phyloP scores from a whole-genome alignment of 2,113 vertebrate species.

The Anhinga rufa region DNA sequence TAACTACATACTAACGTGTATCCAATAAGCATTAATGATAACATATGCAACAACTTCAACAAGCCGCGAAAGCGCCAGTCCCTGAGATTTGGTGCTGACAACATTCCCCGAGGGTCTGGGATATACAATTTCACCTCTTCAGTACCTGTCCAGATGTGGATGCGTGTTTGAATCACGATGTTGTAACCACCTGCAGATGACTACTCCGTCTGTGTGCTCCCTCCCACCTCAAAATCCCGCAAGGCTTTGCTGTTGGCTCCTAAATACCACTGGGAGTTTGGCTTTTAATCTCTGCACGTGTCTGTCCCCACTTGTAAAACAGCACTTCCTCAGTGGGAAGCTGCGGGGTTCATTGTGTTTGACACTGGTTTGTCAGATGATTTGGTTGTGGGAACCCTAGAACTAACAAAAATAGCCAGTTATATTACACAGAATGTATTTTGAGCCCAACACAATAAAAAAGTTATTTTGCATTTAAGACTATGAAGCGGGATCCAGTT shows the following conservation, averaged over 20 bases:
- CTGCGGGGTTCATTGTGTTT: background rate
- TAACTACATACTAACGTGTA: accelerated
- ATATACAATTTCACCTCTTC: background rate
- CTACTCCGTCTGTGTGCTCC: accelerated
- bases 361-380: background rate
- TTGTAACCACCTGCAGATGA: background rate
- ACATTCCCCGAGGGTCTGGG: background rate
- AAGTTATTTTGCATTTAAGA: background rate
- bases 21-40: background rate
- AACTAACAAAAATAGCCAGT: background rate
- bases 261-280: background rate
- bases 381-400: background rate
- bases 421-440: background rate
- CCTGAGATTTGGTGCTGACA: background rate
- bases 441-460: background rate
- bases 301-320: background rate
- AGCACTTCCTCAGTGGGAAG: background rate
- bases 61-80: background rate
- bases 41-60: background rate
- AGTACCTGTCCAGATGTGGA: background rate
- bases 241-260: background rate
- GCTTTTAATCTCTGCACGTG: background rate
- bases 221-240: background rate
- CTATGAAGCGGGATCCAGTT: background rate
- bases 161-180: background rate